These are phyloP conservation scores for Eupeodes latifasciatus DNA, from an alignment of 2,888 invertebrate species.

Conservation along the genomic window DNA sequence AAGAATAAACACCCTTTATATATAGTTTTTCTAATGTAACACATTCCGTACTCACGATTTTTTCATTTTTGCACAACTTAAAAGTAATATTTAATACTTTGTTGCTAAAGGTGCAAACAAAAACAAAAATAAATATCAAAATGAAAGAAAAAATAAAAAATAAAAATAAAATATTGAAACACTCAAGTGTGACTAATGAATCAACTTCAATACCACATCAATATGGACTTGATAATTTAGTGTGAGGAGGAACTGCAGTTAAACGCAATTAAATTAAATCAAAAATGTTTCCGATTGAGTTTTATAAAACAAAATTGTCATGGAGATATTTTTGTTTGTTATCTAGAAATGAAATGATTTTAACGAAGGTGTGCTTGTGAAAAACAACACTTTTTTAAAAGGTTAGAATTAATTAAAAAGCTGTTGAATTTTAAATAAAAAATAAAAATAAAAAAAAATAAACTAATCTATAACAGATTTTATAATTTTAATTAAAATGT, in stretches of 20 bases:
- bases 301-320: background rate
- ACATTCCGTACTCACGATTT: background rate
- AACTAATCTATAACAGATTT: background rate
- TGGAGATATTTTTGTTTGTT: too few relatives aligned
- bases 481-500: background rate
- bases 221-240: background rate
- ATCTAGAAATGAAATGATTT: too few relatives aligned
- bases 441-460: too few relatives aligned
- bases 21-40: too few relatives aligned
- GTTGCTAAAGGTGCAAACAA: too few relatives aligned
- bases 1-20: too few relatives aligned
- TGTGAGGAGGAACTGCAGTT: background rate
- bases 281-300: background rate
- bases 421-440: background rate
- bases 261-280: background rate
- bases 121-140: background rate
- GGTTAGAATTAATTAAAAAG: conserved; percentile 12
- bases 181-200: background rate
- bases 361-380: background rate
- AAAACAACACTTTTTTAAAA: background rate
- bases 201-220: background rate
- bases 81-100: too few relatives aligned
- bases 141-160: too few relatives aligned
- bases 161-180: background rate
- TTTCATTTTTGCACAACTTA: background rate